Conservation (phyloP, 2,113 vertebrate genomes). For the Guaruba guarouba region DNA sequence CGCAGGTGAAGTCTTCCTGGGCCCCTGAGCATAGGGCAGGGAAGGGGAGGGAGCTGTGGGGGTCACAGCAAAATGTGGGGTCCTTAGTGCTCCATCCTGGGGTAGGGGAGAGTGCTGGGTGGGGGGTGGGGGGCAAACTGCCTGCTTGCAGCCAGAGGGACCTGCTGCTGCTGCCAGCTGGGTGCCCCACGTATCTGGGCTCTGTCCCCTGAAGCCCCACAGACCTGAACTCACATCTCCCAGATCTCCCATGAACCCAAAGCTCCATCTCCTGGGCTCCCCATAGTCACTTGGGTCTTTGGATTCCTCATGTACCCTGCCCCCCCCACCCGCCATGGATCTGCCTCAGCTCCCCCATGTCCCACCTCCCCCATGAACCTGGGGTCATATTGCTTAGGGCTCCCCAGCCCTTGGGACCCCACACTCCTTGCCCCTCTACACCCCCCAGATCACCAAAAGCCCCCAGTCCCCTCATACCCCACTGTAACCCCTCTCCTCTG, state of each 20-base stretch:
- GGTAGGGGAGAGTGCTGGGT: background rate
- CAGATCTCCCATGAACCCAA: background rate
- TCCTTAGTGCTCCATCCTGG: background rate
- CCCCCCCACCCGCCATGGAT: background rate
- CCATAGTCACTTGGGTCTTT: background rate
- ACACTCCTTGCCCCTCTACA: background rate
- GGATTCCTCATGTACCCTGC: background rate
- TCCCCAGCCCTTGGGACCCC: background rate
- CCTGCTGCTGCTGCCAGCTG: background rate
- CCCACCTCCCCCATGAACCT: background rate
- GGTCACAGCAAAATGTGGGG: background rate
- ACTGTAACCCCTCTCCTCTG: background rate
- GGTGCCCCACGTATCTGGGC: accelerated
- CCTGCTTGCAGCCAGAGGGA: background rate
- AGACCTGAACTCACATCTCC: background rate
- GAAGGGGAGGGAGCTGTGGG: background rate
- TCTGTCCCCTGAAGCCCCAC: background rate
- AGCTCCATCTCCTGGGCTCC: background rate
- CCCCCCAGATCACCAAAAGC: background rate
- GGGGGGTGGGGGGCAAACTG: background rate
- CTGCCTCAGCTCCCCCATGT: background rate
- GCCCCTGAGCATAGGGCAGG: background rate
- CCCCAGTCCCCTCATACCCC: background rate
- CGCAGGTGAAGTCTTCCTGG: slow-evolving; percentile 16
- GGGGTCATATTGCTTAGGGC: background rate